Percentiles rank a stretch among this genome's conserved stretches.
Conservation (phyloP, 37 sponge, comb jelly and placozoan species). For the Spongia lamella region DNA sequence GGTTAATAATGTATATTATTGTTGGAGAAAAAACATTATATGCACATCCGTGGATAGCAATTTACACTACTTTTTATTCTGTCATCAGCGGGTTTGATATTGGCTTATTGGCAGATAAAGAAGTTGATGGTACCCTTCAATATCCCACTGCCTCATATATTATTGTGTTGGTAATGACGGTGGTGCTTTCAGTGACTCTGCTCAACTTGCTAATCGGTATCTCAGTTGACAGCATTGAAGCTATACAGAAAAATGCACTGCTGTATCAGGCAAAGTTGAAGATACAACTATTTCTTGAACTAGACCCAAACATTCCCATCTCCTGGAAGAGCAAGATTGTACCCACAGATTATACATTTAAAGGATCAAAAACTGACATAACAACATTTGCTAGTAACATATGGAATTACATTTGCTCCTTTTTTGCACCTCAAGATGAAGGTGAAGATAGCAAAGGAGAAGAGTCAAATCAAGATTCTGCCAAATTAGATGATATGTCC, state of each 20-base stretch:
- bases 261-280: constrained; percentile 36
- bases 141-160: constrained; percentile 46
- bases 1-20: constrained; percentile 67
- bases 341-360: too few relatives aligned
- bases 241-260: constrained; percentile 63
- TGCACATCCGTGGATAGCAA: constrained; percentile 41
- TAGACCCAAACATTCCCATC: constrained; percentile 44
- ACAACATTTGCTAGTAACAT: too few relatives aligned
- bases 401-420: too few relatives aligned
- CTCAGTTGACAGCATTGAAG: constrained; percentile 88
- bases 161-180: constrained; percentile 56
- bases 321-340: background rate
- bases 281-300: constrained; percentile 21
- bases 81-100: constrained; percentile 73
- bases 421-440: too few relatives aligned
- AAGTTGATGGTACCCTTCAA: constrained; percentile 26
- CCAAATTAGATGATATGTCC: too few relatives aligned
- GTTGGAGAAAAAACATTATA: constrained; percentile 40
- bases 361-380: too few relatives aligned
- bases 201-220: constrained; percentile 90
- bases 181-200: constrained; percentile 70
- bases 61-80: constrained; percentile 63
- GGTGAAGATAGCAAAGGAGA: too few relatives aligned
- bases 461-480: too few relatives aligned
- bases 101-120: constrained; percentile 17